A percentile compares a stretch with the other conserved stretches of the same genome.
phyloP scores from a whole-genome alignment of 2,888 invertebrate species.

The Epinotia ramella region DNA sequence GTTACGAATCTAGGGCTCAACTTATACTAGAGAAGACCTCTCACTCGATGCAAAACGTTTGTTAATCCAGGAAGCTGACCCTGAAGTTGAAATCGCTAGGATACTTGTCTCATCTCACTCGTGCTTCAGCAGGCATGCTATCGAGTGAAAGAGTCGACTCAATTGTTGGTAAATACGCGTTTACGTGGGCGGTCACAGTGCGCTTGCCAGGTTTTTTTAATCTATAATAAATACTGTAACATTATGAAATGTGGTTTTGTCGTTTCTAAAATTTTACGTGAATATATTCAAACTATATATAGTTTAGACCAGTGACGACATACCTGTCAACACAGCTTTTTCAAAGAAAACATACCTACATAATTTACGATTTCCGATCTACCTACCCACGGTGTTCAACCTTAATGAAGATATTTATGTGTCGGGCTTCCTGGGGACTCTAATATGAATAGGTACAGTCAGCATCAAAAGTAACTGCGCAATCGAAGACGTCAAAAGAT shows the following conservation, averaged over 20 bases:
- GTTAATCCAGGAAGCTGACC: conserved; percentile 35
- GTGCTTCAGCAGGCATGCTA: background rate
- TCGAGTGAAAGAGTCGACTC: conserved; percentile 4
- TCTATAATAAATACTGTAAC: conserved; percentile 16
- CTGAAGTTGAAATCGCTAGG: conserved; percentile 10
- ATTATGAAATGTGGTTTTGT: conserved; percentile 10
- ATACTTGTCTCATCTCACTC: conserved; percentile 3
- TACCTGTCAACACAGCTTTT: background rate
- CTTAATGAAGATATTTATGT: too few relatives aligned
- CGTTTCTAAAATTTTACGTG: background rate
- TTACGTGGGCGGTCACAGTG: conserved; percentile 15
- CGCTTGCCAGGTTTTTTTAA: conserved; percentile 27
- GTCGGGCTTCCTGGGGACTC: too few relatives aligned
- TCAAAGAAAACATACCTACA: background rate
- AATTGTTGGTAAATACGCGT: background rate
- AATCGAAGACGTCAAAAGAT: too few relatives aligned
- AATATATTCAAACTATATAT: background rate
- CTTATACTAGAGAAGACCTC: background rate
- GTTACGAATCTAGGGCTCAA: background rate
- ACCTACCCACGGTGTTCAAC: too few relatives aligned
- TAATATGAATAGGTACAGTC: too few relatives aligned
- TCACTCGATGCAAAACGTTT: background rate
- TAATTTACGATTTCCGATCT: background rate
- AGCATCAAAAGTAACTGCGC: too few relatives aligned
- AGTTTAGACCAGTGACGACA: background rate